Evolutionary conservation across 2,888 invertebrate genomes (phyloP), one percentile per base, ranked within the genome.

Genomic region (Desoria tigrina): DNA sequence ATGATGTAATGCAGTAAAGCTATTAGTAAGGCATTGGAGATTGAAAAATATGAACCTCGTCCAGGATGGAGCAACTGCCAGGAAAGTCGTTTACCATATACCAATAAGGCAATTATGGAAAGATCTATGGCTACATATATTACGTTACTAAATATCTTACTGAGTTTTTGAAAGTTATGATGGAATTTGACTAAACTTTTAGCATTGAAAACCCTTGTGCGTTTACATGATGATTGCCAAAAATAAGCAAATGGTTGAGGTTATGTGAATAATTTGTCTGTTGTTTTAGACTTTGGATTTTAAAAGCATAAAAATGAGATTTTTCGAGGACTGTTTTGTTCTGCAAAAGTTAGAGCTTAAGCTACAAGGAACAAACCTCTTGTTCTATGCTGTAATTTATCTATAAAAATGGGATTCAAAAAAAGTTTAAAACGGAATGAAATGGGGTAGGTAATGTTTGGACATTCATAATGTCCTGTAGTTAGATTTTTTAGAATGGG

Each of bases 11-110:
- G 45, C n/a, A 16, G 4, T n/a, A 51, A 51, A 26, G 26, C 51
- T 24, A 51, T 51, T 51, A 51, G 51, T 26, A 24, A 26, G 26
- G 24, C 51, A 51, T 51, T 51, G 51, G 51, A 51, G 51, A 51
- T 51, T 51, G 51, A 45, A 45, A 45, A 45, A 32, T 6, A 45
- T 45, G 45, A 45, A n/a, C 45, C 45, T 9, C 16, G 21, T 45
- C 45, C 21, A 6, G 21, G 45, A 45, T 16, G 39, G 39, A 39
- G 51, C 14, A 51, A 51, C 6, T 51, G 51, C 26, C 24, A 51
- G 24, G 23, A 6, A 26, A 26, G 51, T 26, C 26, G 26, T 26
- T 51, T 23, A 51, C 4, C 23, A 51, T 51, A 51, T 26, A 51
- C 24, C 51, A 51, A 51, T 51, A 24, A 51, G 51, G 18, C 51